These are phyloP conservation scores for Cantharis rustica DNA, from an alignment of 2,888 invertebrate species.

Conservation along the genomic window DNA sequence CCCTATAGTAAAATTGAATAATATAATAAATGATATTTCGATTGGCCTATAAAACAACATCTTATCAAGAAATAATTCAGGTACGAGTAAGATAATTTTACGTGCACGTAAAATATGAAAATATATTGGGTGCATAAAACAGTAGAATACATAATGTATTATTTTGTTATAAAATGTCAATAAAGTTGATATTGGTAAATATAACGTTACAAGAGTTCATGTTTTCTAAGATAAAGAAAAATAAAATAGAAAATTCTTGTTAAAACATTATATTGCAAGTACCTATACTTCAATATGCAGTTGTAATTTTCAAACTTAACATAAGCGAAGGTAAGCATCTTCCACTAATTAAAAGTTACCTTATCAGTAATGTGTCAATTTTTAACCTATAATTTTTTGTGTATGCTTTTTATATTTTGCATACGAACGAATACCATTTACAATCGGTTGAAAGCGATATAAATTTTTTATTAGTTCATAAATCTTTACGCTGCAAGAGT, in stretches of 20 bases:
- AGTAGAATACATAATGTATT: background rate
- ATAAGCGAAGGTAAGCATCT: too few relatives aligned
- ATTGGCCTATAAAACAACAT: background rate
- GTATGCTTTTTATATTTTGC: too few relatives aligned
- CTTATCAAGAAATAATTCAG: background rate
- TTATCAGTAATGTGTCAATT: too few relatives aligned
- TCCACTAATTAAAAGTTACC: too few relatives aligned
- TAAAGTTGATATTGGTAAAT: background rate
- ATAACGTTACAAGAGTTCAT: background rate
- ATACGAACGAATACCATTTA: too few relatives aligned
- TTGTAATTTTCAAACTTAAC: too few relatives aligned
- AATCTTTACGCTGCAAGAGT: too few relatives aligned
- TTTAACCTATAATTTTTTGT: too few relatives aligned
- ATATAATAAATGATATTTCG: background rate
- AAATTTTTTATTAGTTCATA: too few relatives aligned
- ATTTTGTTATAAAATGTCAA: background rate
- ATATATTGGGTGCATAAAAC: background rate
- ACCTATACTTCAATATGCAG: too few relatives aligned
- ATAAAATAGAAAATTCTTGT: background rate
- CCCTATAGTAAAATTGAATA: background rate
- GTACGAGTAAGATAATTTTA: background rate
- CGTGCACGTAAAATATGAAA: background rate
- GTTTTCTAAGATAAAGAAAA: background rate
- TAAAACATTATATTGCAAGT: background rate
- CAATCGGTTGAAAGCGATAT: too few relatives aligned